Percentiles rank a stretch among this genome's conserved stretches.
phyloP scores from a whole-genome alignment of 2,888 invertebrate genomes.

The Harpagoxenus sublaevis region DNA sequence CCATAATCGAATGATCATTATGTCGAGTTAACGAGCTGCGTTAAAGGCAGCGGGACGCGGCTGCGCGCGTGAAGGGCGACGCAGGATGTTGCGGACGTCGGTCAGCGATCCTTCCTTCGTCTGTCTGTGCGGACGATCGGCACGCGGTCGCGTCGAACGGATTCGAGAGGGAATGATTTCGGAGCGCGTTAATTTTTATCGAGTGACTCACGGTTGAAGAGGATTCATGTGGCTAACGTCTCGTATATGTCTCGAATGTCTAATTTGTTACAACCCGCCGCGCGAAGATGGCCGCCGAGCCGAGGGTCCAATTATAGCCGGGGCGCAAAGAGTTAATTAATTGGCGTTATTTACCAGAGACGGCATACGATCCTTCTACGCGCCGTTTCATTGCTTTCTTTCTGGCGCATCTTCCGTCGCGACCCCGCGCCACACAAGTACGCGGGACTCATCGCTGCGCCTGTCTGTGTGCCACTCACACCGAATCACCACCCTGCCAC shows the following conservation, averaged over 20 bases:
- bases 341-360: constrained; percentile 78
- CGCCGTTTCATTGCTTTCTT: constrained; percentile 72
- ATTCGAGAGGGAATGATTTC: too few species aligned
- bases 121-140: constrained; percentile 12
- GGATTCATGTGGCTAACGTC: constrained; percentile 1
- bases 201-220: background rate
- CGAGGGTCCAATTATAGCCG: constrained; percentile 55
- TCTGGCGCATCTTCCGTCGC: constrained; percentile 66
- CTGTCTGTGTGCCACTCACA: constrained; percentile 65
- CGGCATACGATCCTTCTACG: constrained; percentile 68
- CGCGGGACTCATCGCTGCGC: constrained; percentile 45
- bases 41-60: constrained; percentile 70
- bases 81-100: constrained; percentile 2
- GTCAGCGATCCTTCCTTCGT: constrained; percentile 25
- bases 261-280: constrained; percentile 67
- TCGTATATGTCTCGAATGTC: constrained; percentile 46
- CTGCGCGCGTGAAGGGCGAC: constrained; percentile 18
- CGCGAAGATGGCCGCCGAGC: constrained; percentile 75
- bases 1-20: constrained; percentile 85
- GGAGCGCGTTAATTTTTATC: constrained; percentile 13
- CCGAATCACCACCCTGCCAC: constrained; percentile 56
- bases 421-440: constrained; percentile 8
- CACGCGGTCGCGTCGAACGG: background rate
- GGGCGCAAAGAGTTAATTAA: constrained; percentile 78
- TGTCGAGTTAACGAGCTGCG: constrained; percentile 82